A percentile compares a stretch with the other conserved stretches of the same genome.
Evolutionary conservation across 2,888 invertebrate genomes (phyloP).

Genomic region (Elysia crispata): DNA sequence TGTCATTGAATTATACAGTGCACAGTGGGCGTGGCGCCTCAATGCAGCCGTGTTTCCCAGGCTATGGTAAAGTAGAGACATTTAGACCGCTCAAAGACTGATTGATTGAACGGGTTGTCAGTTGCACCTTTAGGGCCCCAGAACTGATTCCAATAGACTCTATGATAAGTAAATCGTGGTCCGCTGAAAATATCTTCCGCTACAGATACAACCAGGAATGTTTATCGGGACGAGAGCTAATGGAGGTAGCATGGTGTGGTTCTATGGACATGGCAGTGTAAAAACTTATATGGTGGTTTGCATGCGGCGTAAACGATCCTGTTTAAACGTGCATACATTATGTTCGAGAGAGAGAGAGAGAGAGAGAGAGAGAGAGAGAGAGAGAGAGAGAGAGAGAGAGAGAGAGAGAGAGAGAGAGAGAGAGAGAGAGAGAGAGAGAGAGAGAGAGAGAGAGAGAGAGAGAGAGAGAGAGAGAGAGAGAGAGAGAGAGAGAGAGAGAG

Average conservation of each 20-base stretch:
- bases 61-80: neutral
- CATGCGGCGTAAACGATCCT: neutral
- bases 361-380: no score
- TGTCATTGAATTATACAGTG: neutral
- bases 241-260: no score
- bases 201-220: no score
- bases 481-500: no score
- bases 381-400: constrained; percentile 30
- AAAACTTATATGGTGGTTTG: neutral
- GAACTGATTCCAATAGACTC: no score
- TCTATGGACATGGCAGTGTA: neutral
- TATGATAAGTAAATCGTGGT: no score
- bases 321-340: neutral
- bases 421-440: constrained; percentile 20
- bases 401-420: constrained; percentile 33
- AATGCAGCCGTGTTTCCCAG: constrained; percentile 12
- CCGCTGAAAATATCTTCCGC: no score
- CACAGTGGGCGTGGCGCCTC: neutral
- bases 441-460: neutral
- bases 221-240: no score
- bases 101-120: no score
- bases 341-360: neutral
- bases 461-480: no score
- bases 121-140: no score
- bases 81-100: no score